Conservation (phyloP, 2,113 vertebrate genomes). For the Cynocephalus volans region DNA sequence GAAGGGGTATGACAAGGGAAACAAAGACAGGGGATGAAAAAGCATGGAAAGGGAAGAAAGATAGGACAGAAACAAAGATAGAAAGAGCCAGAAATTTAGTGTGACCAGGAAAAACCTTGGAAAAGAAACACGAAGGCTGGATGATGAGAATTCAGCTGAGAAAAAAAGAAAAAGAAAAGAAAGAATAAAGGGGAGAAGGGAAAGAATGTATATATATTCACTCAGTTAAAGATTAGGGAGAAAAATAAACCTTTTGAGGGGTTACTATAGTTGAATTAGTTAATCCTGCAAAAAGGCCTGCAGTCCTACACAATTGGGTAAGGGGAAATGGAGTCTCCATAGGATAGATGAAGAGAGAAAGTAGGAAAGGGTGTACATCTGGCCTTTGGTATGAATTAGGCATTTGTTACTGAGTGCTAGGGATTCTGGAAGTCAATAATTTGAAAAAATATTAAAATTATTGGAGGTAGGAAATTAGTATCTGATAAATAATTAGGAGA, state of each 20-base stretch:
- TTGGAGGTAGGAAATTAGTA: not conserved
- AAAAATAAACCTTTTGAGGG: not conserved
- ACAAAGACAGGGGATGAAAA: not conserved
- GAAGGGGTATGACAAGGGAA: not conserved
- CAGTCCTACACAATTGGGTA: not conserved
- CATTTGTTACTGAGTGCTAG: not conserved
- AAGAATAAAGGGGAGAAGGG: not conserved
- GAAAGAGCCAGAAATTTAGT: not conserved
- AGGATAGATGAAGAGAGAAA: not conserved
- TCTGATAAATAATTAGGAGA: constrained; percentile 28
- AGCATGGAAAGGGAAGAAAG: not conserved
- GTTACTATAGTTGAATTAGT: not conserved
- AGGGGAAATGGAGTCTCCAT: not conserved
- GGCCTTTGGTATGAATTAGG: not conserved
- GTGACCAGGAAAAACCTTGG: not conserved
- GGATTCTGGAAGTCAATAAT: not conserved
- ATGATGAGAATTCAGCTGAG: not conserved
- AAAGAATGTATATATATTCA: not conserved
- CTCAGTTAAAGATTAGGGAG: not conserved
- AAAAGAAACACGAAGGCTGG: not conserved
- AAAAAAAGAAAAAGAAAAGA: not conserved
- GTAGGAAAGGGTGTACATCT: not conserved
- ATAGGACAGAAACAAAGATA: not conserved
- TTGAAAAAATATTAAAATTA: constrained; percentile 34
- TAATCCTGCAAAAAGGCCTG: not conserved